phyloP scores from a whole-genome alignment of 2,888 invertebrate species.

The Trichopoda pennipes region DNA sequence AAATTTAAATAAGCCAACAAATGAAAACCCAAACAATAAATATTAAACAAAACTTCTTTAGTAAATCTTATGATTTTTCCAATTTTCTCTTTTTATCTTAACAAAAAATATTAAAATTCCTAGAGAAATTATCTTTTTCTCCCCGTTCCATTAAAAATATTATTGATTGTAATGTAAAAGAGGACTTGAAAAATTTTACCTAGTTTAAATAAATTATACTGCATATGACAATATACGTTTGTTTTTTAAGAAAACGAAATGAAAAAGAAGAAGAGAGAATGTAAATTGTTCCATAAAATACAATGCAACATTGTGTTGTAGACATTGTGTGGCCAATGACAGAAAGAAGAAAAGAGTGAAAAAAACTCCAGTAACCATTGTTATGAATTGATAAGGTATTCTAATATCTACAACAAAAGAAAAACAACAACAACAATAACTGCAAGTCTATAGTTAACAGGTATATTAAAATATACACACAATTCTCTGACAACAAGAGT shows the following conservation, averaged over 20 bases:
- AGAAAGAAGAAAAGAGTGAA: too few species aligned
- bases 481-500: constrained; percentile 12
- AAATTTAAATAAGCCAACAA: not conserved
- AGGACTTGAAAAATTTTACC: not conserved
- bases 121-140: not conserved
- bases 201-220: constrained; percentile 6
- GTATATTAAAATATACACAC: constrained; percentile 17
- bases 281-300: constrained; percentile 12
- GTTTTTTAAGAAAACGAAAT: not conserved
- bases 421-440: constrained; percentile 13
- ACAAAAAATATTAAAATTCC: not conserved
- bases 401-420: constrained; percentile 42
- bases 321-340: constrained; percentile 11
- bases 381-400: constrained; percentile 43
- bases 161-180: constrained; percentile 1
- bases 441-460: constrained; percentile 51
- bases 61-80: not conserved
- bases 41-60: not conserved
- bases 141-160: not conserved
- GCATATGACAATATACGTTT: constrained; percentile 25
- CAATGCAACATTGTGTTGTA: constrained; percentile 33
- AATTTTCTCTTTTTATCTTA: not conserved
- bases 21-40: not conserved
- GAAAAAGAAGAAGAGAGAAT: not conserved
- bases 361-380: constrained; percentile 20